These are phyloP conservation scores for Mesoligia furuncula DNA, from an alignment of 2,888 invertebrate genomes.

Conservation along the genomic window DNA sequence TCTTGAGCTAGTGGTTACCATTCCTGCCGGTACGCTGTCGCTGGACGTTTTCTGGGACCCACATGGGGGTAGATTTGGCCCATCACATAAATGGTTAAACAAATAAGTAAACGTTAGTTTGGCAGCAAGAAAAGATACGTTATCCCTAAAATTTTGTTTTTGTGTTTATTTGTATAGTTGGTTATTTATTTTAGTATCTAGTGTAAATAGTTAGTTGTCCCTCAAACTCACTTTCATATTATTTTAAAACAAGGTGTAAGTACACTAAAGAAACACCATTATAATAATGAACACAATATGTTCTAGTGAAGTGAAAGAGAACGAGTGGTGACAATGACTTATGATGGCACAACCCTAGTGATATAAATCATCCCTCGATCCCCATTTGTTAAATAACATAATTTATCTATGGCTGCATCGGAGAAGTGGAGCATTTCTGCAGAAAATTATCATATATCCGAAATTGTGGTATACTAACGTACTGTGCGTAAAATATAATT, in stretches of 20 bases:
- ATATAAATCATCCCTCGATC: conserved; percentile 53
- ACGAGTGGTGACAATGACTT: conserved; percentile 53
- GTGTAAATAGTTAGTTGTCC: background rate
- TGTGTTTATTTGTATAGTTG: no score
- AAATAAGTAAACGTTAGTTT: background rate
- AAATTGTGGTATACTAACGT: background rate
- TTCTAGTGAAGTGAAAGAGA: conserved; percentile 40
- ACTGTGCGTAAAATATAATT: background rate
- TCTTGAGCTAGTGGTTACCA: no score
- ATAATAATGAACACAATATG: conserved; percentile 50
- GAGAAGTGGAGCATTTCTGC: conserved; percentile 2
- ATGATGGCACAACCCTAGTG: conserved; percentile 41
- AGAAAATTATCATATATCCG: conserved; percentile 1
- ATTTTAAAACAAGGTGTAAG: background rate
- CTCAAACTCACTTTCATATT: background rate
- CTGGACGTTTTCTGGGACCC: no score
- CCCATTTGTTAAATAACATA: conserved; percentile 49
- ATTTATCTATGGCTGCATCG: conserved; percentile 44
- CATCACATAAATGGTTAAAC: no score
- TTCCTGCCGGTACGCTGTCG: no score
- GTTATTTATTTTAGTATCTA: background rate
- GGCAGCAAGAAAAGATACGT: background rate
- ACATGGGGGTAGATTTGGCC: no score
- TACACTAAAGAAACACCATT: conserved; percentile 21
- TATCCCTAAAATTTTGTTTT: background rate